A percentile compares a stretch with the other conserved stretches of the same genome.
Conservation (phyloP, 2,113 vertebrate genomes). For the Pardalotus punctatus region DNA sequence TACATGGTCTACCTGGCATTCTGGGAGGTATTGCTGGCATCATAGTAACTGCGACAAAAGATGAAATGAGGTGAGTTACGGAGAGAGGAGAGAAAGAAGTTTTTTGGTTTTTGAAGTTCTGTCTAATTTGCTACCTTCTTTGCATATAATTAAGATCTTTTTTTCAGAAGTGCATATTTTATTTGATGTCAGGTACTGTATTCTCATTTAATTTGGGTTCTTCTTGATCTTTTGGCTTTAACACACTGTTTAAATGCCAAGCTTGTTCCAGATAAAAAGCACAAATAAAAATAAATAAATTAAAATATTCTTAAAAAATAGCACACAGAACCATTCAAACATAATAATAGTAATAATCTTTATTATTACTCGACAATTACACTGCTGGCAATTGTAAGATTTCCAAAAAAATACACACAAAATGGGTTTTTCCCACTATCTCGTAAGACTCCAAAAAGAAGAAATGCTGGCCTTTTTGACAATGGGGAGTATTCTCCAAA, state of each 20-base stretch:
- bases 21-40: constrained; percentile 88
- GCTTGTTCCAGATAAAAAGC: not conserved
- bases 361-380: not conserved
- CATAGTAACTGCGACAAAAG: constrained; percentile 65
- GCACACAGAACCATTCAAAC: not conserved
- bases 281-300: not conserved
- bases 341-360: too few species aligned
- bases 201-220: not conserved
- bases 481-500: not conserved
- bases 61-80: constrained; percentile 50
- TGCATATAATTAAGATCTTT: not conserved
- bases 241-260: not conserved
- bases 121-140: not conserved
- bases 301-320: not conserved
- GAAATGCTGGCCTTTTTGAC: not conserved
- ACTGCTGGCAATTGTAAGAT: not conserved
- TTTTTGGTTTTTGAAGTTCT: not conserved
- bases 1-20: constrained; percentile 94
- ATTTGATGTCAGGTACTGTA: not conserved
- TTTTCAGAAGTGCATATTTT: not conserved
- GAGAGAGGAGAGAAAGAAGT: not conserved
- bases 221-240: not conserved
- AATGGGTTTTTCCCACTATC: fast-evolving
- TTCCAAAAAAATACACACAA: not conserved
- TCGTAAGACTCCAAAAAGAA: not conserved